These are phyloP conservation scores for Eupsilia transversa DNA, from an alignment of 2,888 invertebrate genomes.

Conservation along the genomic window DNA sequence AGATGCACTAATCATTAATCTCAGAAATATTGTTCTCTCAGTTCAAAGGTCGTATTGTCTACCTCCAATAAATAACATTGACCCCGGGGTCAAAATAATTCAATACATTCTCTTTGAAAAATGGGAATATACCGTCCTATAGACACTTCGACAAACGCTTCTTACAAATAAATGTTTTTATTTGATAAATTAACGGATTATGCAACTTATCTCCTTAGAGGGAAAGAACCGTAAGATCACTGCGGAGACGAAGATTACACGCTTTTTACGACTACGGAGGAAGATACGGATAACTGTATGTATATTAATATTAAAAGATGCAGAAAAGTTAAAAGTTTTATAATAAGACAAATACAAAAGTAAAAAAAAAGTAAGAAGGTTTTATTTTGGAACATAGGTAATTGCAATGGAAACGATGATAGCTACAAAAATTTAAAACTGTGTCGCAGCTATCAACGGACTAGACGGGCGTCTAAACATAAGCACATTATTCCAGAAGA, in stretches of 20 bases:
- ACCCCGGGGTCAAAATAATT: constrained; percentile 78
- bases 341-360: not conserved
- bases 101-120: constrained; percentile 74
- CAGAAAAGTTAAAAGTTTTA: not conserved
- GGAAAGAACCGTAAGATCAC: constrained; percentile 24
- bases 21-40: constrained; percentile 68
- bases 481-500: too few relatives aligned
- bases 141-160: constrained; percentile 54
- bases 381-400: too few relatives aligned
- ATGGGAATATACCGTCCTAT: constrained; percentile 65
- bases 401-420: too few relatives aligned
- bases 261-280: constrained; percentile 28
- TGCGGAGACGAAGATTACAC: not conserved
- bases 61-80: constrained; percentile 77
- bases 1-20: constrained; percentile 64
- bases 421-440: too few relatives aligned
- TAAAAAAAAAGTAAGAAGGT: too few relatives aligned
- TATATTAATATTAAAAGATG: not conserved
- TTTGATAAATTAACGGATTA: constrained; percentile 65
- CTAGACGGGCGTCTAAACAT: too few relatives aligned
- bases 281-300: not conserved
- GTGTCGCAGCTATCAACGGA: too few relatives aligned
- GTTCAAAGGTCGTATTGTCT: constrained; percentile 66
- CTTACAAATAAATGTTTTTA: constrained; percentile 53
- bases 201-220: constrained; percentile 47